Evolutionary conservation across 2,888 invertebrate species (phyloP), one percentile per base, ranked within the genome.

Genomic region (Drosophila anomelani): DNA sequence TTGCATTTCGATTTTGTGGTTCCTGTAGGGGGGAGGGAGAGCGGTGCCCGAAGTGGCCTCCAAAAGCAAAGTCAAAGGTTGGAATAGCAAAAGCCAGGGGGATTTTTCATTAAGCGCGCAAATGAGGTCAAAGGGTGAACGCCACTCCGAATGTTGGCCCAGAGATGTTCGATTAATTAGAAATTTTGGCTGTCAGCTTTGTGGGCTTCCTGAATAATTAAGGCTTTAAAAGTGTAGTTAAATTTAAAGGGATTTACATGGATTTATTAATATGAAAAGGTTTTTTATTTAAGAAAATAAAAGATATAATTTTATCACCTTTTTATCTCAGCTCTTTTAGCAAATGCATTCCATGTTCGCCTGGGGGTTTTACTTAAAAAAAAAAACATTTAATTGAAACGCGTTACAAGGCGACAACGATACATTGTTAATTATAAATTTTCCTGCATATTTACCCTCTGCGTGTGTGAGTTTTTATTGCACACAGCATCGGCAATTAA

Each of bases 71-170:
- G 60, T 67, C 69, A 64, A 74, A 76, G 69, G 67, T 56, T 53
- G 32, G 53, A 62, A 62, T 70, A 68, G 61, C 70, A 53, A 63
- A 69, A 69, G 62, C 32, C 44, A 54, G 59, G 70, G 56, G 64
- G 54, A 61, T 76, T 84, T 88, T 88, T 87, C 87, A 87, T 84
- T 87, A 86, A 84, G 85, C 79, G 77, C 74, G 67, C 81, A 76
- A 68, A 84, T 69, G 61, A 63, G 76, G 69, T 68, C 59, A 74
- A 67, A 77, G 64, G 54, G 69, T 47, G 58, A 66, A 60, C 46
- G 64, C 49, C 47, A 23, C 43, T 34, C 36, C 13, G 32, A 39
- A 58, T 47, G 57, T 29, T 53, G 15, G 15, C 8, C n/a, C 23
- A 56, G 64, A 20, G 57, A 63, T 61, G 71, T 84, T 84, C 81